Base-by-base conservation (phyloP, 2,113 vertebrate genomes). In the Osmerus eperlanus region DNA sequence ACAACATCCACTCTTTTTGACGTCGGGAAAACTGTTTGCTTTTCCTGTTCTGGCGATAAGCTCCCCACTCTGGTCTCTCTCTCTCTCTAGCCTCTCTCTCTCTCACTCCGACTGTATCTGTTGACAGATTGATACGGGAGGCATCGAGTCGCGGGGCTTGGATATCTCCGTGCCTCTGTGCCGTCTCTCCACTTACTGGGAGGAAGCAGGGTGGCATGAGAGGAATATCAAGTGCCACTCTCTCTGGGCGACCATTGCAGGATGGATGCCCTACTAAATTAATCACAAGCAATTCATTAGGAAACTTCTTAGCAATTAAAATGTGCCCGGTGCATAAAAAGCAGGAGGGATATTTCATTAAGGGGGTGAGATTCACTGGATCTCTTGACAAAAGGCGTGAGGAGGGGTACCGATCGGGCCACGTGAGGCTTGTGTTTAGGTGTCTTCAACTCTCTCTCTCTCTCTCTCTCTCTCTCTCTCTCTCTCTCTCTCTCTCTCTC, bases 201-300 rank as follows among this genome's bases (percentile, higher is more conserved):
- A 83, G 70, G 76, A 76, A 74, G 61, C 32, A 67, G 68, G 12
- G 29, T 25, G 59, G 41, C 78, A 63, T 81, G 84, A 83, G 75
- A 2, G 16, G 84, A 89, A 87, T 89, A 84, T 71, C 71, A 84
- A 88, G 73, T 82, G 80, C 74, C 70, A 25, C 67, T 52, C 58
- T 67, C 64, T 68, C 67, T 68, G 47, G 7, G 60, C 29, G 60
- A 65, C 68, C 41, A 28, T n/a, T 65, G 3, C 41, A 11, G 9
- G 19, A 65, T 36, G 67, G 21, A 23, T 60, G 70, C 13, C 15
- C 15, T 62, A 54, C 74, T 25, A 63, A 72, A 67, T 69, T 52
- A 72, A 78, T 67, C 41, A 47, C 15, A 32, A 47, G 18, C 59
- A 61, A 59, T 69, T 65, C 7, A 70, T 79, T 59, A 16, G n/a